phyloP scores from a whole-genome alignment of 1,140 invertebrate species.

The Rhizoglyphus robini region DNA sequence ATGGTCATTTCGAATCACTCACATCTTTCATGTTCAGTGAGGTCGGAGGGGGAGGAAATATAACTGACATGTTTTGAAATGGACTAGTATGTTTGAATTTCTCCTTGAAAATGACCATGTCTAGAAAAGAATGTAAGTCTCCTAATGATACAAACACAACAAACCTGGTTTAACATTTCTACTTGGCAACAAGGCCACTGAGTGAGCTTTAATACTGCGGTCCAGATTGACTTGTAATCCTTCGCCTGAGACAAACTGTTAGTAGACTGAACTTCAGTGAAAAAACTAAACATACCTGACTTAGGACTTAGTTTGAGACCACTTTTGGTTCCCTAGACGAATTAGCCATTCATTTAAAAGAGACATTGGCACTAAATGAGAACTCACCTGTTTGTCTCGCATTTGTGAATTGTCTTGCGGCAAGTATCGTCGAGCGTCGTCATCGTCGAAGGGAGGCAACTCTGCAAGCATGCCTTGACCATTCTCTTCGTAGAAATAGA shows the following conservation, averaged over 20 bases:
- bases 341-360: no score
- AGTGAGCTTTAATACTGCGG: conserved; percentile 21
- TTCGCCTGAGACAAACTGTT: background rate
- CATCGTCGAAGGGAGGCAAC: background rate
- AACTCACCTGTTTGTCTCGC: no score
- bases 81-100: conserved; percentile 14
- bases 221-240: background rate
- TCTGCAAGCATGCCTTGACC: conserved; percentile 43
- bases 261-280: background rate
- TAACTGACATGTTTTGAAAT: background rate
- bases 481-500: conserved; percentile 48
- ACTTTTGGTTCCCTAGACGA: background rate
- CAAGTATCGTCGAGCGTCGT: background rate
- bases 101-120: background rate
- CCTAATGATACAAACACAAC: background rate
- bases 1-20: background rate
- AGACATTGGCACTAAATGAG: no score
- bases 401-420: no score
- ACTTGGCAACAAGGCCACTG: conserved; percentile 18
- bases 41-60: conserved; percentile 1
- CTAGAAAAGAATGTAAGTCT: background rate
- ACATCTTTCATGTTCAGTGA: conserved; percentile 3
- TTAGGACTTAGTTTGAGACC: background rate
- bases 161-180: background rate
- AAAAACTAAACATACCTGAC: background rate